Percentiles rank a stretch among this genome's conserved stretches.
These are phyloP conservation scores for Suricata suricatta DNA, from an alignment of 2,113 vertebrate genomes.

Conservation along the genomic window DNA sequence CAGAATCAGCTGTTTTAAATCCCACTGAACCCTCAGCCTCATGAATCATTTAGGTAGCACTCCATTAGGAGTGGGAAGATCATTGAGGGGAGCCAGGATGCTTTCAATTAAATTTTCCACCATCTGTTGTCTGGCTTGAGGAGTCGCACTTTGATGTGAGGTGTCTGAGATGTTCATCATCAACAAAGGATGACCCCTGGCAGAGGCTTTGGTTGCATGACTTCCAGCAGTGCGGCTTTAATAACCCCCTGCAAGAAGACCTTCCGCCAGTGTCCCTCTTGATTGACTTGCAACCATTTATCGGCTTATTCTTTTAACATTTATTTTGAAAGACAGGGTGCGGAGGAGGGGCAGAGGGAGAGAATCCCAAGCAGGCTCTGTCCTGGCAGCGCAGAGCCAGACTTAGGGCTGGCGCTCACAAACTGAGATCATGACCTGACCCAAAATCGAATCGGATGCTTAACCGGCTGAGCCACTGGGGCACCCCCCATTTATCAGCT, in stretches of 20 bases:
- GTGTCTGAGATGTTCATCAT: conserved; percentile 77
- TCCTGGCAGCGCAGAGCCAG: no score
- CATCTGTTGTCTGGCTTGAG: conserved; percentile 57
- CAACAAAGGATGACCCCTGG: conserved; percentile 81
- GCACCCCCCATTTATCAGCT: conserved; percentile 21
- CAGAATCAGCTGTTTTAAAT: not conserved
- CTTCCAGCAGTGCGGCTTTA: conserved; percentile 81
- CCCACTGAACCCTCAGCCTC: not conserved
- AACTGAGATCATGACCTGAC: no score
- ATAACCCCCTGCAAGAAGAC: conserved; percentile 79
- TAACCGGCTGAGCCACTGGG: no score
- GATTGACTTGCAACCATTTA: conserved; percentile 82
- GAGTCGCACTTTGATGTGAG: conserved; percentile 75
- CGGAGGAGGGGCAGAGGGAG: no score
- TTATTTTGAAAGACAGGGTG: no score
- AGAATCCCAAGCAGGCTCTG: no score
- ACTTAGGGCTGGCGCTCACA: no score
- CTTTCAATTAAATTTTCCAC: conserved; percentile 76
- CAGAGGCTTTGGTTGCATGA: conserved; percentile 85
- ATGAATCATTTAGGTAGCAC: conserved; percentile 33
- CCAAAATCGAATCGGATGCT: no score
- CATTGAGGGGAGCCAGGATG: conserved; percentile 71
- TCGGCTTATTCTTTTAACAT: not conserved
- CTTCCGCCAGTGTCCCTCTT: conserved; percentile 82
- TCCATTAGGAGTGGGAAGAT: conserved; percentile 77